Base-by-base conservation (phyloP, 2,797 vertebrate species). In the Molossus molossus region DNA sequence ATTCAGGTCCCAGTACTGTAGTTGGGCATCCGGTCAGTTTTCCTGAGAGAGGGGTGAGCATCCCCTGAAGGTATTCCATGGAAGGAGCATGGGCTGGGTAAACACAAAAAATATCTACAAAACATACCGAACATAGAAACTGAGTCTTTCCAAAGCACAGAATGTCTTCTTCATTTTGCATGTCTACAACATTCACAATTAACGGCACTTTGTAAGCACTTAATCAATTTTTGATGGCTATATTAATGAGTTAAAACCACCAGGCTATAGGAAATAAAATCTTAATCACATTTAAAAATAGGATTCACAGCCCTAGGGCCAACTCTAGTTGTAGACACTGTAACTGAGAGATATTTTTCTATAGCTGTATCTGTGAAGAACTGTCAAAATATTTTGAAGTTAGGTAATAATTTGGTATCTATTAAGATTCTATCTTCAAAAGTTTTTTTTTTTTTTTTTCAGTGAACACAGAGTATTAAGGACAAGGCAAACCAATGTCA, bases 321-420 rank as follows among this genome's bases (percentile, higher is more conserved):
- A 62, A 37, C 84, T 82, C 50, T 70, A 55, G 45, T n/a, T 18
- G 6, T 6, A 89, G 60, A 20, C 70, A 40, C 62, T 29, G 2
- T 37, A 40, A 57, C n/a, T 1, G 40, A 91, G 80, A 92, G 83
- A 80, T 73, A 86, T 57, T 92, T 95, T 97, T 88, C 83, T 69
- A 12, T 65, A 76, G 83, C 90, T 92, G 25, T 79, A n/a, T 84
- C 89, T 95, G 3, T 53, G 62, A 96, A 91, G 81, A 93, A 45
- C 8, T 96, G 93, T 97, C 95, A 97, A 94, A 97, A 97, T 96
- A 96, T 97, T 96, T 96, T 96, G 97, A 97, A 97, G 89, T 73
- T 94, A 72, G 79, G 76, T 87, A 94, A 94, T 91, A 94, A 97
- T 87, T 90, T 96, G 65, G 14, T 91, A 72, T 82, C 90, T 96